These are phyloP conservation scores for Eurytoma adleriae DNA, from an alignment of 2,888 invertebrate genomes.

Conservation along the genomic window DNA sequence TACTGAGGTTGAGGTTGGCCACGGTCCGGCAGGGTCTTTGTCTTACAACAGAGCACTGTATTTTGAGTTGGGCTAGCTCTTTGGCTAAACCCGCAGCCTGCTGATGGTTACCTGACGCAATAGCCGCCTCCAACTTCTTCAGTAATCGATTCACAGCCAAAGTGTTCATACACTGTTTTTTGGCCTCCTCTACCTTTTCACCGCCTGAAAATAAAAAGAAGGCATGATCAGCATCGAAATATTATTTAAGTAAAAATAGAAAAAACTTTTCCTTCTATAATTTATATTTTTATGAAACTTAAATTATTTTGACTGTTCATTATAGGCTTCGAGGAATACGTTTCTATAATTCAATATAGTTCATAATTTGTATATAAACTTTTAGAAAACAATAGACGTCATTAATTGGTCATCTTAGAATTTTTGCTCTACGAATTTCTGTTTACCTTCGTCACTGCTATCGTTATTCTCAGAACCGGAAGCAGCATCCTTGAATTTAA, in stretches of 20 bases:
- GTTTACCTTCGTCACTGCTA: constrained; percentile 23
- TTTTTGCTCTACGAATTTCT: too few species aligned
- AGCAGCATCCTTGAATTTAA: background rate
- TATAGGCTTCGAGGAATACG: too few species aligned
- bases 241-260: too few species aligned
- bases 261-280: too few species aligned
- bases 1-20: constrained; percentile 81
- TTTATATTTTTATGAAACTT: too few species aligned
- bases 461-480: constrained; percentile 4
- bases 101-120: constrained; percentile 85
- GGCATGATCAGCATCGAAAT: background rate
- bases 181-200: constrained; percentile 55
- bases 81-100: constrained; percentile 87
- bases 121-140: constrained; percentile 85
- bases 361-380: too few species aligned
- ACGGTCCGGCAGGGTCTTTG: constrained; percentile 68
- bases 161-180: constrained; percentile 77
- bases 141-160: constrained; percentile 82
- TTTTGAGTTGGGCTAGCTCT: constrained; percentile 86
- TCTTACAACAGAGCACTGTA: constrained; percentile 84
- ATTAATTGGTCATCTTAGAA: too few species aligned
- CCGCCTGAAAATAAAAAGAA: constrained; percentile 34
- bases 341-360: too few species aligned
- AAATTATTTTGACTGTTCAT: too few species aligned
- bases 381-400: too few species aligned